Conservation (phyloP, 1,140 invertebrate genomes). For the Limonius californicus region DNA sequence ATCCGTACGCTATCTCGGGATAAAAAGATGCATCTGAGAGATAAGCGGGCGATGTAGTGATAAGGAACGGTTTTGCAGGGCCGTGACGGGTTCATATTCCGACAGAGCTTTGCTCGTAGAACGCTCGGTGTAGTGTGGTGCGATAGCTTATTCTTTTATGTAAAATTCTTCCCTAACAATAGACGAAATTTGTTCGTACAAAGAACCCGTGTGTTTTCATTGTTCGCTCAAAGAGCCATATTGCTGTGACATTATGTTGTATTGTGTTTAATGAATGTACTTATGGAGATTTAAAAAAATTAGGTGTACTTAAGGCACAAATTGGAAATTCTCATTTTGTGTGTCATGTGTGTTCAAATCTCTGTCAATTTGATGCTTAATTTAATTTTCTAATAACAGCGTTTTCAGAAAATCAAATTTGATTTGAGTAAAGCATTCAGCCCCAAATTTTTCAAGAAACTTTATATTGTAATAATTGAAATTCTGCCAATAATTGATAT, state of each 20-base stretch:
- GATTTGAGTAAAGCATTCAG: no score
- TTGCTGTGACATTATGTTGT: slow-evolving; percentile 8
- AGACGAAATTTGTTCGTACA: slow-evolving; percentile 6
- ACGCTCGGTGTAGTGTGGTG: not conserved
- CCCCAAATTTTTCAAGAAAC: no score
- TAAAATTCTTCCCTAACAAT: slow-evolving; percentile 8
- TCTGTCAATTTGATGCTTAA: no score
- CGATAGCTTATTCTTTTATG: slow-evolving; percentile 13
- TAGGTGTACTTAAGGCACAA: no score
- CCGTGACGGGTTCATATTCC: slow-evolving; percentile 8
- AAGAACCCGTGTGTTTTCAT: slow-evolving; percentile 10
- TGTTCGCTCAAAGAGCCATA: slow-evolving; percentile 8
- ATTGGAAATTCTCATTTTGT: no score
- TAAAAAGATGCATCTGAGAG: slow-evolving; percentile 41
- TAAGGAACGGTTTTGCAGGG: slow-evolving; percentile 28
- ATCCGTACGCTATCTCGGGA: slow-evolving; percentile 29
- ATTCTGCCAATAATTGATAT: no score
- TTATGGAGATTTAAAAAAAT: no score
- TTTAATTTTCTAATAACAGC: no score
- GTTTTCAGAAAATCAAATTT: no score
- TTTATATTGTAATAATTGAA: no score
- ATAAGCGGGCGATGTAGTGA: slow-evolving; percentile 35
- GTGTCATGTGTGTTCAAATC: no score
- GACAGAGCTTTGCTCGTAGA: slow-evolving; percentile 7
- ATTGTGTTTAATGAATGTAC: slow-evolving; percentile 8